These are phyloP conservation scores for Eupithecia vulgata DNA, from an alignment of 2,888 invertebrate genomes.

Conservation along the genomic window DNA sequence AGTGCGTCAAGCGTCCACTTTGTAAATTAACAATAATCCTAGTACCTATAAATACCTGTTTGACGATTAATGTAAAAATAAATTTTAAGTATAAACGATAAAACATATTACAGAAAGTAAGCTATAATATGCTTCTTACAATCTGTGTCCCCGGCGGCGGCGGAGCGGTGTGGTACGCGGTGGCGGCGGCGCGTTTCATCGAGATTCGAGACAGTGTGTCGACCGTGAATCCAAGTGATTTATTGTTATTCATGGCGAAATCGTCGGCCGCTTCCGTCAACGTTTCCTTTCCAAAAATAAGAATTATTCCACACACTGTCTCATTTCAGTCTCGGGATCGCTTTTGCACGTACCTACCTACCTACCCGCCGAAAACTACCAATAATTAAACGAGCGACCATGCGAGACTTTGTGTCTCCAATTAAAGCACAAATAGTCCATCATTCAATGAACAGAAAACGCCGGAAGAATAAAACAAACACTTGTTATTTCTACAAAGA, in stretches of 20 bases:
- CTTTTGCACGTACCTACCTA: constrained; percentile 60
- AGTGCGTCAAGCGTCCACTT: constrained; percentile 7
- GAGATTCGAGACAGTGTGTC: constrained; percentile 43
- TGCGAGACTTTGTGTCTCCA: constrained; percentile 41
- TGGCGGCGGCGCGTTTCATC: constrained; percentile 25
- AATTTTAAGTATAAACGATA: neutral
- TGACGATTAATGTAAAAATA: neutral
- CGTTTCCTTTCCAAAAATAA: constrained; percentile 74
- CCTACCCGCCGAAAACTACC: constrained; percentile 48
- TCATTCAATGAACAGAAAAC: neutral
- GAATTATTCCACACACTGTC: constrained; percentile 67
- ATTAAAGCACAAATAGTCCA: constrained; percentile 25
- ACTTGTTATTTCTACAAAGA: neutral
- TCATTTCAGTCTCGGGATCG: constrained; percentile 41
- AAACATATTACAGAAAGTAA: neutral
- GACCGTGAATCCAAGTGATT: constrained; percentile 69
- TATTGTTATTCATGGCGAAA: constrained; percentile 73
- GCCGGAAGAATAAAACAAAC: constrained; percentile 8
- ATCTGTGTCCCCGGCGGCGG: constrained; percentile 8
- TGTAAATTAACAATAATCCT: neutral
- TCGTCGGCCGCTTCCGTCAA: constrained; percentile 68
- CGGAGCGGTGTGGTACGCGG: too few species aligned
- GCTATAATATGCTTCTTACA: constrained; percentile 14
- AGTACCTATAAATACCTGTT: neutral
- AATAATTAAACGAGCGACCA: constrained; percentile 33